Base-by-base conservation (phyloP, 2,113 vertebrate species). In the Pachycephala philippinensis region DNA sequence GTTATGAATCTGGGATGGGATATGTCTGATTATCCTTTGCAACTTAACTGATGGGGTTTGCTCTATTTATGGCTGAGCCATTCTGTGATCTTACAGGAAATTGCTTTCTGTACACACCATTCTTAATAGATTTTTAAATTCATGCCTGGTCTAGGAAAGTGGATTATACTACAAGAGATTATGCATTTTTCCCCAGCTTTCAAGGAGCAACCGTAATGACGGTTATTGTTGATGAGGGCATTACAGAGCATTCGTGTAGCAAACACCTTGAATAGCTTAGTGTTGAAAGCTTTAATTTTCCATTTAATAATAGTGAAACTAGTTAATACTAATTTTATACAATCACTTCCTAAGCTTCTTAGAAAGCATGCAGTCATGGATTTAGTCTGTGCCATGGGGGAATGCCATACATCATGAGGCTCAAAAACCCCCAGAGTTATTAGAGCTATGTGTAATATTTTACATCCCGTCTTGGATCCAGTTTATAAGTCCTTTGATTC, bases 271-370 rank as follows among this genome's bases (percentile, higher is more conserved):
- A 93, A 92, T 35, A 95, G 90, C 72, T 93, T 89, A 89, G 83
- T 87, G 92, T 91, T 87, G 92, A 92, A 94, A 94, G 96, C 95
- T 96, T 97, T 96, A 96, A 97, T 96, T 96, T 96, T 95, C 88
- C 88, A 79, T 96, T 95, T 97, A 97, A 97, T 96, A 97, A 95
- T 90, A 96, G 93, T 95, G 95, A 95, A 97, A 97, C 96, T 93
- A 92, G 93, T 96, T 93, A 96, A 96, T 94, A 96, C 90, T 94
- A 93, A 97, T 97, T 97, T 96, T 95, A 96, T 94, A 96, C 93
- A 96, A 96, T 95, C 95, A 95, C 88, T 96, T 96, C 95, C 95
- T 96, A 97, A 96, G 96, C 96, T 97, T 93, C 96, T 96, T 97
- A 97, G 96, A 97, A 94, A 96, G 96, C 93, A 57, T 96, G 83